These are phyloP conservation scores for Planiliza haematocheilus DNA, from an alignment of 2,113 vertebrate genomes.

Conservation along the genomic window DNA sequence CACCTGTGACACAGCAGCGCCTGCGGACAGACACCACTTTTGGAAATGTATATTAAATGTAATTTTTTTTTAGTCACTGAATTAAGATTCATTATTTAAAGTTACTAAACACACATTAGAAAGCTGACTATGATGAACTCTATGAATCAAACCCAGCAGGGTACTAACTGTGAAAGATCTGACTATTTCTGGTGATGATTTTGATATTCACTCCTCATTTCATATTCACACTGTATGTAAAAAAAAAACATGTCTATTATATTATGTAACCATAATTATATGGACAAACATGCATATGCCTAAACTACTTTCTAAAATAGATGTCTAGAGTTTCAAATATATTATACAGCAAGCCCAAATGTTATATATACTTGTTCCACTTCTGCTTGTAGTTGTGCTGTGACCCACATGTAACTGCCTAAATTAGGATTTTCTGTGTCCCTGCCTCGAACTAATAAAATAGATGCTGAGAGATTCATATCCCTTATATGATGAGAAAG, in stretches of 20 bases:
- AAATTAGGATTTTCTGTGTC: slow-evolving; percentile 69
- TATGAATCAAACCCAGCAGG: neutral
- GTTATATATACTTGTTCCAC: slow-evolving; percentile 44
- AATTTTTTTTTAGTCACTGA: no score
- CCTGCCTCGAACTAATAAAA: slow-evolving; percentile 72
- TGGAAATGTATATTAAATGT: neutral
- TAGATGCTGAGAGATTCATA: slow-evolving; percentile 76
- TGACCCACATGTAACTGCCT: slow-evolving; percentile 66
- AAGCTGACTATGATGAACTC: neutral
- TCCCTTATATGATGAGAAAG: slow-evolving; percentile 69
- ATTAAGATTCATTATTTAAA: neutral
- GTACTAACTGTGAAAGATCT: no score
- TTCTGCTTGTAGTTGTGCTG: slow-evolving; percentile 59
- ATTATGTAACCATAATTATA: neutral
- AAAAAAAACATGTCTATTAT: neutral
- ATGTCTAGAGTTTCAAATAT: slow-evolving; percentile 36
- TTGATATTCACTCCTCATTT: neutral
- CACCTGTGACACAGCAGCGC: neutral
- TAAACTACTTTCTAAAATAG: neutral
- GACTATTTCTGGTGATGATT: neutral
- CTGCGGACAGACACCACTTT: neutral
- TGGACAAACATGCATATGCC: neutral
- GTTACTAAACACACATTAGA: neutral
- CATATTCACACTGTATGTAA: neutral
- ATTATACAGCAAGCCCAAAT: neutral